These are phyloP conservation scores for Sebastiscus albofasciatus DNA, from an alignment of 2,797 vertebrate species.

Conservation along the genomic window DNA sequence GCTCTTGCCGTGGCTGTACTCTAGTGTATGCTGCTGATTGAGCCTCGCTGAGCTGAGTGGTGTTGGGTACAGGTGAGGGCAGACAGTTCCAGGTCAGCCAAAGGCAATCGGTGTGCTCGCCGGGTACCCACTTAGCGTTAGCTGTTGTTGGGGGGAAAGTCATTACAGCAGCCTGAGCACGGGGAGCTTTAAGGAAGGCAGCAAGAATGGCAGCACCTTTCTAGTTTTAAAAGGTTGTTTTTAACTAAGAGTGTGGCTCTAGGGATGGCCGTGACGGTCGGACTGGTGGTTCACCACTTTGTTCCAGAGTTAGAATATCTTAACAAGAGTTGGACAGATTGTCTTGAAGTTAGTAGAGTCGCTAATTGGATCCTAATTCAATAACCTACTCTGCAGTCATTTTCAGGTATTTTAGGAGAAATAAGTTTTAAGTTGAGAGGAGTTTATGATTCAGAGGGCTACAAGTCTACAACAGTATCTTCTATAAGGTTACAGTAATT, in stretches of 20 bases:
- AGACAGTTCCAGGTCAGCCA: constrained; percentile 68
- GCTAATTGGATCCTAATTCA: not conserved
- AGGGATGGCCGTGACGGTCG: not conserved
- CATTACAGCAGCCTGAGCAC: constrained; percentile 37
- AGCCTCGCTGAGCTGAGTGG: constrained; percentile 27
- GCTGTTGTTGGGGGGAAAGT: constrained; percentile 38
- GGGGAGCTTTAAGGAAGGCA: constrained; percentile 19
- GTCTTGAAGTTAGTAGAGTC: not conserved
- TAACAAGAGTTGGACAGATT: not conserved
- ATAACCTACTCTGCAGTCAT: not conserved
- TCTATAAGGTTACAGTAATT: not conserved
- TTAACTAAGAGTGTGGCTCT: not conserved
- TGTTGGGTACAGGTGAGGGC: constrained; percentile 55
- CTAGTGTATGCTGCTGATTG: constrained; percentile 17
- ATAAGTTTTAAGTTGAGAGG: not conserved
- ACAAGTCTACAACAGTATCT: not conserved
- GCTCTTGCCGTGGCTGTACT: constrained; percentile 30
- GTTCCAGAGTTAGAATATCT: not conserved
- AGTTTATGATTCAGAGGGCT: not conserved
- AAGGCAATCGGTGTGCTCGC: constrained; percentile 45
- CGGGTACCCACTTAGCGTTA: constrained; percentile 44
- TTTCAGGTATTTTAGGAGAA: not conserved
- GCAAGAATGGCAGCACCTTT: constrained; percentile 9
- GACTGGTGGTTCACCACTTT: constrained; percentile 1
- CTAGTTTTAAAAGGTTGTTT: constrained; percentile 39